Base-by-base conservation (phyloP, 1,140 invertebrate species). In the Drosophila simulans region DNA sequence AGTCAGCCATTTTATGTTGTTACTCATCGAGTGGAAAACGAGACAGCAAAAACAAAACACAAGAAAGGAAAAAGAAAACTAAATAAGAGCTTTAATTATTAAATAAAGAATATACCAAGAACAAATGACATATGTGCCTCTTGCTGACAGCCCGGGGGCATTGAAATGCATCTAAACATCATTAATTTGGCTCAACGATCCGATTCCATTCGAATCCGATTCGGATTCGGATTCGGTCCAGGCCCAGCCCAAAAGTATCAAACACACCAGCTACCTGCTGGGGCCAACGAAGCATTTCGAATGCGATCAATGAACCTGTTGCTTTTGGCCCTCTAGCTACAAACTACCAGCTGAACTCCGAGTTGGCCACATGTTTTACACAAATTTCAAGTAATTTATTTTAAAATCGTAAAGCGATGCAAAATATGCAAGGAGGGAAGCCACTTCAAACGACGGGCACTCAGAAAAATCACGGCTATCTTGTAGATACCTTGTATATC, bases 1-100 rank as follows among this genome's bases (percentile, higher is more conserved):
- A 69, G 59, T 68, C 72, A 77, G 77, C 72, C 77, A 85, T 53
- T 75, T 85, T 81, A 88, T 88, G 79, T 86, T 86, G 62, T 76
- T 76, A 65, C 73, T 60, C 59, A 69, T 76, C 43, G 63, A 63
- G 54, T 20, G 58, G 54, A 70, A 58, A 82, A 35, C 72, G 7
- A 51, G 27, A 34, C 25, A 34, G 48, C 49, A 71, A 77, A 77
- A 25, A 25, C 40, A 37, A 51, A 66, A 46, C 35, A 53, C 34
- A 77, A 51, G 13, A 70, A 42, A 77, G 35, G 39, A 58, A 64
- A 66, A 48, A 57, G 37, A 78, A 88, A 72, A 77, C 84, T 89
- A 84, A 90, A 89, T 89, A 89, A 89, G 84, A 89, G 84, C 84
- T 89, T 89, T 89, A 89, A 89, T 89, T 89, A 89, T 89, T 88